Percentiles rank a stretch among this genome's conserved stretches.
phyloP scores from a whole-genome alignment of 2,888 invertebrate genomes.

The Platycheirus albimanus region DNA sequence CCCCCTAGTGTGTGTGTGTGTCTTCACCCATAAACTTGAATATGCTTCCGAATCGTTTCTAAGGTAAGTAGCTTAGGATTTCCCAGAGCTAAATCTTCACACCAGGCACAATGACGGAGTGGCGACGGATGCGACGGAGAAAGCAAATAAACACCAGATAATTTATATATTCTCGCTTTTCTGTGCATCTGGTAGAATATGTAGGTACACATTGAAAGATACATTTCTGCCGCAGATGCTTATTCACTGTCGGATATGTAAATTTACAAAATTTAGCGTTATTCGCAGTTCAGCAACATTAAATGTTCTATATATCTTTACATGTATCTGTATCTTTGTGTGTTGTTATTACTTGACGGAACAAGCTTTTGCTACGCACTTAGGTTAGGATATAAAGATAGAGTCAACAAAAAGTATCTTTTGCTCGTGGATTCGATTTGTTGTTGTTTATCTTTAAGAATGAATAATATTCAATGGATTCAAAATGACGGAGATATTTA shows the following conservation, averaged over 20 bases:
- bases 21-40: constrained; percentile 29
- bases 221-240: constrained; percentile 55
- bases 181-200: constrained; percentile 36
- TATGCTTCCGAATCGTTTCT: constrained; percentile 15
- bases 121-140: constrained; percentile 13
- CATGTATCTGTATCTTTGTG: no score
- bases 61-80: constrained; percentile 33
- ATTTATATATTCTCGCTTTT: constrained; percentile 45
- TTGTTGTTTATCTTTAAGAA: constrained; percentile 32
- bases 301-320: no score
- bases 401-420: constrained; percentile 21
- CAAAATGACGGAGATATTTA: constrained; percentile 24
- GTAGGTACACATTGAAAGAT: constrained; percentile 34
- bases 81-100: constrained; percentile 45
- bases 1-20: constrained; percentile 21
- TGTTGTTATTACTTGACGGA: background rate
- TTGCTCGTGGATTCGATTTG: constrained; percentile 31
- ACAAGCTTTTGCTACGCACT: constrained; percentile 17
- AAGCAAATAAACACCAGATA: constrained; percentile 37
- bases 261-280: constrained; percentile 42
- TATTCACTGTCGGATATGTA: constrained; percentile 54
- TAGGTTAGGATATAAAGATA: constrained; percentile 12
- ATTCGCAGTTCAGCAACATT: background rate
- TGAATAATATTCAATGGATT: constrained; percentile 35
- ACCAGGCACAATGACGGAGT: constrained; percentile 1